Evolutionary conservation across 2,113 vertebrate genomes (phyloP), one percentile per base, ranked within the genome.

Genomic region (Catharus minimus): DNA sequence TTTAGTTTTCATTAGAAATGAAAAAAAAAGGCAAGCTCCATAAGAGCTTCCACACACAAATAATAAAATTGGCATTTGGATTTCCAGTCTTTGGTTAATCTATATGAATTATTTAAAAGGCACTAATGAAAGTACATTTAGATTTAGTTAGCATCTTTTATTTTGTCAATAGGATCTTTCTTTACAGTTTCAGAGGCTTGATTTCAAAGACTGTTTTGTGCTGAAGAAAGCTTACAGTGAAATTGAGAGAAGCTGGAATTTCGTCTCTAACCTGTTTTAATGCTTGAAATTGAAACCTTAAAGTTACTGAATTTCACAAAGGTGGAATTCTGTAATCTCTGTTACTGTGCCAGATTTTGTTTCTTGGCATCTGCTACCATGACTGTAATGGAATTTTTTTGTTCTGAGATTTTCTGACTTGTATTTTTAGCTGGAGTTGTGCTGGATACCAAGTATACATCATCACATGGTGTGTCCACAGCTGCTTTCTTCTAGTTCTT

Each of bases 401-500:
- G 8, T 13, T 41, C 8, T 75, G 39, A 46, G 68, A n/a, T 53
- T 41, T 77, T 53, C 12, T 38, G 46, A 38, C 21, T 61, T 65
- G 19, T 2, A 5, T 56, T 88, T 86, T 52, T 56, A 65, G 24
- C 32, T 67, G 43, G 16, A n/a, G 39, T 53, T 89, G 21, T 75
- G 76, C 33, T 66, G 19, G 38, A 33, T 66, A 26, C 18, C 20
- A 44, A 7, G 17, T 65, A 53, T 89, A 5, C 50, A 24, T 69
- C 38, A 36, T 41, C 65, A n/a, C 0, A 0, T 36, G 13, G 15
- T 81, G 4, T 30, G 15, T 22, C 8, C 21, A 39, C 52, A 53
- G 38, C 22, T 86, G 38, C 24, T 62, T 75, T 72, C 17, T 28
- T 68, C 46, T 53, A 3, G 26, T 55, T 44, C 4, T 66, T 56